Conservation (phyloP, 2,888 invertebrate genomes). For the Chymomyza caudatula region DNA sequence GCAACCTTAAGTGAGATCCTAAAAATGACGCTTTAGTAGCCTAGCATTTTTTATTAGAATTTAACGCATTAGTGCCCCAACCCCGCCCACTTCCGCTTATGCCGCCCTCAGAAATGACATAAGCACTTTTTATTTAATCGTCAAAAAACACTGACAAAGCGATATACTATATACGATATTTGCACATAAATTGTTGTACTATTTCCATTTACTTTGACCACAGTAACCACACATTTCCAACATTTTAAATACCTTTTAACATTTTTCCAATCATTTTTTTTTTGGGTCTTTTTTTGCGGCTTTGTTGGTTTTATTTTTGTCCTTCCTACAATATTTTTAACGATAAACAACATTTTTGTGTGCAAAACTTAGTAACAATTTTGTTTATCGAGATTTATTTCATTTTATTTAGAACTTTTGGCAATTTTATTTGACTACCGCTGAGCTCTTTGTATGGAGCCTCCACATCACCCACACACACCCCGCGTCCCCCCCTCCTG, state of each 20-base stretch:
- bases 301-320: conserved; percentile 15
- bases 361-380: conserved; percentile 36
- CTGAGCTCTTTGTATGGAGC: not conserved
- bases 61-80: not conserved
- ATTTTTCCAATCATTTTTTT: conserved; percentile 61
- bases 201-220: conserved; percentile 63
- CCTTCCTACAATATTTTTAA: conserved; percentile 12
- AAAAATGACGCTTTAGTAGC: not conserved
- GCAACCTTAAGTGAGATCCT: not conserved
- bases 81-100: not conserved
- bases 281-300: conserved; percentile 24
- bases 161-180: not conserved
- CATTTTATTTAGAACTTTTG: conserved; percentile 44
- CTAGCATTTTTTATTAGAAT: not conserved
- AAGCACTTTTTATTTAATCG: conserved; percentile 17
- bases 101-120: not conserved
- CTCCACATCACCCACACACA: not conserved
- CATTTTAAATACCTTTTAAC: conserved; percentile 69
- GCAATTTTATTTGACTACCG: not conserved
- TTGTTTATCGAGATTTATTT: conserved; percentile 44
- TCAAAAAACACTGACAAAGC: conserved; percentile 1
- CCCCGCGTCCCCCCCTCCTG: not conserved
- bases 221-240: conserved; percentile 63
- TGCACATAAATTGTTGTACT: not conserved
- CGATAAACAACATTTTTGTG: conserved; percentile 23